Conservation (phyloP, 2,888 invertebrate genomes). For the Sycophila texana region DNA sequence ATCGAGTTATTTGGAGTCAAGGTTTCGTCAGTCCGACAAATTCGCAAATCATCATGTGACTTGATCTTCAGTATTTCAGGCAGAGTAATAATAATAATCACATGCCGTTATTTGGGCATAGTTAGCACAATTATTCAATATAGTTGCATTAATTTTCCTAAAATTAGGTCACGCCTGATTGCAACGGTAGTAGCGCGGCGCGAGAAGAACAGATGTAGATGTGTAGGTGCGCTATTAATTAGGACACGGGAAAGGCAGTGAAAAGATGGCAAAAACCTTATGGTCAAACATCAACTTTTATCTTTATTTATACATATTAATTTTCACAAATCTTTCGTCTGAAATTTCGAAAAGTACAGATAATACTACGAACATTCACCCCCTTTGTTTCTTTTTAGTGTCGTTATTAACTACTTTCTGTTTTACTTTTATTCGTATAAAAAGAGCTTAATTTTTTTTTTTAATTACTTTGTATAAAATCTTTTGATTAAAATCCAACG, state of each 20-base stretch:
- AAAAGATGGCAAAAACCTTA: constrained; percentile 13
- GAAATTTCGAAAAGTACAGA: constrained; percentile 50
- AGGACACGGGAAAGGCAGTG: background rate
- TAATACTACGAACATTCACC: constrained; percentile 38
- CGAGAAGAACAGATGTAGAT: too few relatives aligned
- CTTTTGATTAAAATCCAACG: constrained; percentile 58
- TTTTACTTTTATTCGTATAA: constrained; percentile 61
- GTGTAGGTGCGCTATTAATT: too few relatives aligned
- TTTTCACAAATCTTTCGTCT: constrained; percentile 46
- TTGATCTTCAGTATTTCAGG: too few relatives aligned
- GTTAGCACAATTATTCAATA: too few relatives aligned
- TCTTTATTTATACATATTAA: constrained; percentile 47
- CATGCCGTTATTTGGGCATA: too few relatives aligned
- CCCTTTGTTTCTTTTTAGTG: constrained; percentile 14
- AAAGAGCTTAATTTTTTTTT: constrained; percentile 56
- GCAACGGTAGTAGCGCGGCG: too few relatives aligned
- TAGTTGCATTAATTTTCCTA: too few relatives aligned
- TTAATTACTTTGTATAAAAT: constrained; percentile 63
- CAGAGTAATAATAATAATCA: too few relatives aligned
- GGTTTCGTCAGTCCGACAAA: too few relatives aligned
- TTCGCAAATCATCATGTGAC: too few relatives aligned
- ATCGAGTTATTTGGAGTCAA: too few relatives aligned
- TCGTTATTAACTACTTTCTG: constrained; percentile 25
- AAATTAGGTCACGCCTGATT: too few relatives aligned
- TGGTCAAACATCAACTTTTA: constrained; percentile 54